A percentile compares a stretch with the other conserved stretches of the same genome.
These are phyloP conservation scores for Cantharis rustica DNA, from an alignment of 2,888 invertebrate genomes.

Conservation along the genomic window DNA sequence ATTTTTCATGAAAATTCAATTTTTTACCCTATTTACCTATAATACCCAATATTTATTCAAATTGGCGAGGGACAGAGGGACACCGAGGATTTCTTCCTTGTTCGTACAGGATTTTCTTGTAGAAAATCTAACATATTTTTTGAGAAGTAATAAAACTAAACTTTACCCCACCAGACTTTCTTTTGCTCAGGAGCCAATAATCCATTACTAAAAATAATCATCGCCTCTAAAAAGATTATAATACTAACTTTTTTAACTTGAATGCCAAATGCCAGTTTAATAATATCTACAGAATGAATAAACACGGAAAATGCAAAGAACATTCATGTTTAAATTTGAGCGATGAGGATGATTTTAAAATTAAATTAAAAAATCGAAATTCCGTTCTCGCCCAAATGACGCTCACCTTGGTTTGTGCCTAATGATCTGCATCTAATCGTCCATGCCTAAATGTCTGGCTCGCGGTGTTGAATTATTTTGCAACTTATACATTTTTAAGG, in stretches of 20 bases:
- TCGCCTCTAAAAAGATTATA: background rate
- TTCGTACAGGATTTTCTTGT: no score
- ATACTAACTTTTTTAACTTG: background rate
- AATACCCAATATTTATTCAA: no score
- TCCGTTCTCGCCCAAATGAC: no score
- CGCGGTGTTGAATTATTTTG: no score
- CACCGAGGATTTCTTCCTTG: no score
- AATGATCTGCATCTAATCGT: background rate
- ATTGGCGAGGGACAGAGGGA: no score
- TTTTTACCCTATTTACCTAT: no score
- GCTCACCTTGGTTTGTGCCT: no score
- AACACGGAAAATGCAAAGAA: background rate
- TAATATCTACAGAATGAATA: background rate
- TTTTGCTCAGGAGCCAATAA: background rate
- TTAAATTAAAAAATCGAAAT: background rate
- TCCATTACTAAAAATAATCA: background rate
- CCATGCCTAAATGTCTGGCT: background rate
- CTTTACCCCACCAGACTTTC: background rate
- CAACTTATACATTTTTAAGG: conserved; percentile 59
- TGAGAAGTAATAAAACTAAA: background rate
- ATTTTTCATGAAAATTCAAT: no score
- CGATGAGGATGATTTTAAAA: background rate
- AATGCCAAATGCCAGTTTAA: background rate
- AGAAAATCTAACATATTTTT: no score
- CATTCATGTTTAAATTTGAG: background rate